Base-by-base conservation (phyloP, 2,113 vertebrate species). In the Thomomys bottae region DNA sequence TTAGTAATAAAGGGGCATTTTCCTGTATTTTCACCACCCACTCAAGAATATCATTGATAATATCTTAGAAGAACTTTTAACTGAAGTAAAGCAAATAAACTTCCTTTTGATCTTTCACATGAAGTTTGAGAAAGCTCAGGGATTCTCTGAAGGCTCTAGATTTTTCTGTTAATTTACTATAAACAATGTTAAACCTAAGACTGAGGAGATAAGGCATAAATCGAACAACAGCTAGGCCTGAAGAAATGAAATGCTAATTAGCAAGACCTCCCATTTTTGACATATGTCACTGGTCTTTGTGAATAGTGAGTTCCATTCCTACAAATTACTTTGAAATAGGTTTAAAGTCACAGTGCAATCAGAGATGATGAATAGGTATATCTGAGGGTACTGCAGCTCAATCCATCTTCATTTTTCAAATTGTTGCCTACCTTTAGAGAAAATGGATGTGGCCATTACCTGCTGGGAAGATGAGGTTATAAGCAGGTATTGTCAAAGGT, bases 281-380 rank as follows among this genome's bases (percentile, higher is more conserved):
- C 90, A 88, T 94, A 89, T 92, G 90, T 91, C 90, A 92, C 23
- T 89, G 38, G 77, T 66, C 88, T 77, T 87, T 78, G 42, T 94
- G 94, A 96, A 84, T 94, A 94, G 90, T 96, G 90, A 92, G 94
- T 95, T 90, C 59, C 54, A 15, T 94, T 95, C 87, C 88, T 92
- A 79, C 84, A 89, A 93, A 90, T 95, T 91, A 82, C 89, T 96
- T 71, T 93, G 67, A 84, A 90, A 90, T 70, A 88, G 67, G 86
- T 96, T 83, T 78, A 80, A 54, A 87, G 83, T 93, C 89, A 85
- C 61, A 59, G 80, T 30, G 21, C 94, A 88, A 95, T 96, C 93
- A 94, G 89, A 93, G 93, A 93, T 94, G 93, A 96, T 96, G 87
- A 96, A 96, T 95, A 93, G 95, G 59, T 87, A 23, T 89, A 86